phyloP scores from a whole-genome alignment of 1,140 invertebrate species.

The Oppia nitens region DNA sequence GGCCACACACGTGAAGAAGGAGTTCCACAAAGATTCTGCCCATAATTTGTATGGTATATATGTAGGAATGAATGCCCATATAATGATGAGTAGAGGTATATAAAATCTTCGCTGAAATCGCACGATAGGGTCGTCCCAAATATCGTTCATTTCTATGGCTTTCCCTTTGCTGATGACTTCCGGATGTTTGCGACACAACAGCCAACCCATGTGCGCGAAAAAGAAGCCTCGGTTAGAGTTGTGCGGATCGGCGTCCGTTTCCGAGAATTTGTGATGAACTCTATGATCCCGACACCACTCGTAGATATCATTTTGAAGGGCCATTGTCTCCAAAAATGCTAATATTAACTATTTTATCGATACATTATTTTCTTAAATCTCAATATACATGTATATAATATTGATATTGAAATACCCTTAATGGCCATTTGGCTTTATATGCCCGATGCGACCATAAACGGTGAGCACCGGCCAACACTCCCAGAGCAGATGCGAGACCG shows the following conservation, averaged over 20 bases:
- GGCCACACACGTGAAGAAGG: conserved; percentile 63
- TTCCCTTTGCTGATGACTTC: conserved; percentile 72
- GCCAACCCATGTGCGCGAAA: conserved; percentile 73
- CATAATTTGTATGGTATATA: conserved; percentile 61
- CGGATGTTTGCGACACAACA: conserved; percentile 63
- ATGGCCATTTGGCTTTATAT: conserved; percentile 78
- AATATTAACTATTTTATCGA: no score
- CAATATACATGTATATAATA: no score
- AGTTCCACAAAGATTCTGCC: conserved; percentile 56
- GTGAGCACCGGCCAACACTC: not conserved
- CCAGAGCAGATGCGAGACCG: not conserved
- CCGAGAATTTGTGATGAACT: conserved; percentile 84
- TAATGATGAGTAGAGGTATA: conserved; percentile 51
- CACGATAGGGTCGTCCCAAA: conserved; percentile 68
- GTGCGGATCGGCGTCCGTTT: conserved; percentile 90
- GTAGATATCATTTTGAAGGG: conserved; percentile 61
- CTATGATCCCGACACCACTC: conserved; percentile 89
- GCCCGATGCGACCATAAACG: conserved; percentile 49
- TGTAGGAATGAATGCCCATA: conserved; percentile 72
- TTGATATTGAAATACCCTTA: conserved; percentile 56
- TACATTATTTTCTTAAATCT: no score
- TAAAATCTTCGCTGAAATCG: conserved; percentile 73
- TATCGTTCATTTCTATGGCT: conserved; percentile 66
- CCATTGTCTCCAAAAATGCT: conserved; percentile 35
- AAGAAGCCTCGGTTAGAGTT: conserved; percentile 77